These are phyloP conservation scores for Pseudocheirus occidentalis DNA, from an alignment of 2,797 vertebrate genomes.

Conservation along the genomic window DNA sequence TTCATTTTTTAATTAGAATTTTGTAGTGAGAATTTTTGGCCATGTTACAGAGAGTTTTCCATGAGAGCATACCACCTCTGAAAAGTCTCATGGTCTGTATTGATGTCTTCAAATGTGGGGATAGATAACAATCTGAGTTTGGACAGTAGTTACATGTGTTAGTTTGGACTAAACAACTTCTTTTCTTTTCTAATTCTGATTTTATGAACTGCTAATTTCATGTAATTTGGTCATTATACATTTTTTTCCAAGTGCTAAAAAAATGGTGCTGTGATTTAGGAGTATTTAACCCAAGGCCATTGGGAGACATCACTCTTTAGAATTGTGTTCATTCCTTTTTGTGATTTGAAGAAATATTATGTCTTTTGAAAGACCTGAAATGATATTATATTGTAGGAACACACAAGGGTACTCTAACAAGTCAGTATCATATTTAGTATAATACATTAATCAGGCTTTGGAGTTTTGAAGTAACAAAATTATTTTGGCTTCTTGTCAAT, in stretches of 20 bases:
- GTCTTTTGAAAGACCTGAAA: not conserved
- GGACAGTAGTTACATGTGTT: not conserved
- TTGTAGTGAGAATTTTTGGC: not conserved
- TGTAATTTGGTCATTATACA: not conserved
- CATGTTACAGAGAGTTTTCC: not conserved
- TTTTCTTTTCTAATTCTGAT: not conserved
- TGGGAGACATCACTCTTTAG: not conserved
- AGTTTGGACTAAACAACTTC: not conserved
- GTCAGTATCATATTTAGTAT: not conserved
- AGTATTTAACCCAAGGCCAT: accelerated
- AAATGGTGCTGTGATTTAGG: accelerated
- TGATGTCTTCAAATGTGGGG: not conserved
- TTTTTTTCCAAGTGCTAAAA: not conserved
- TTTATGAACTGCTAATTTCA: not conserved
- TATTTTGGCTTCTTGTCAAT: accelerated
- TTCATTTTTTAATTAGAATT: not conserved
- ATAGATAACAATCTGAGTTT: not conserved
- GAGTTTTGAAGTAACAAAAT: not conserved
- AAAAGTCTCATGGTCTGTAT: not conserved
- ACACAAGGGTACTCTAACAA: accelerated
- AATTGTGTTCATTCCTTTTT: not conserved
- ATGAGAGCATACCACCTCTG: not conserved
- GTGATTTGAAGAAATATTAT: not conserved
- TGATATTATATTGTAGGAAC: not conserved
- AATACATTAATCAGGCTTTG: not conserved